These are phyloP conservation scores for Monopterus albus DNA, from an alignment of 2,113 vertebrate genomes.

Conservation along the genomic window DNA sequence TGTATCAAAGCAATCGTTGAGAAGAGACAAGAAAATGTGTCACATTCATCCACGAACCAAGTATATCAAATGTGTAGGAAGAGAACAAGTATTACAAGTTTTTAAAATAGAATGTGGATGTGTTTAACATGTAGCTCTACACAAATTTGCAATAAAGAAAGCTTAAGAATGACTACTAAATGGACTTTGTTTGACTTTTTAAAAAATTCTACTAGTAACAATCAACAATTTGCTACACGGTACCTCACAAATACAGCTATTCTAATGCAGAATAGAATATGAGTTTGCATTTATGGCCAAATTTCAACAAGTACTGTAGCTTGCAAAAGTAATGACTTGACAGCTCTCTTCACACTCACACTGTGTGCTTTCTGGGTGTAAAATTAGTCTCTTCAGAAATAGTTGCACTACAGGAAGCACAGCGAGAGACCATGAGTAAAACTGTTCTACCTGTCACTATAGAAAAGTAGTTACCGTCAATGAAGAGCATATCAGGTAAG, in stretches of 20 bases:
- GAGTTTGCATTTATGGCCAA: background rate
- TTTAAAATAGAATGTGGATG: too few species aligned
- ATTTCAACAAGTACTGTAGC: background rate
- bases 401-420: background rate
- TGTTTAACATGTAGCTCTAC: too few species aligned
- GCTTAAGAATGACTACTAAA: too few species aligned
- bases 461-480: background rate
- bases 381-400: background rate
- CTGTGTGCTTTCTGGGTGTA: background rate
- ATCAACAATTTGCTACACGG: too few species aligned
- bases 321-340: background rate
- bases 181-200: too few species aligned
- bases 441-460: background rate
- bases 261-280: background rate
- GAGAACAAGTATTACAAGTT: too few species aligned
- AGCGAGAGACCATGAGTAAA: background rate
- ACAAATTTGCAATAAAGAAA: too few species aligned
- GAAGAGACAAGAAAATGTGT: too few species aligned
- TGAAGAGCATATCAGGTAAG: conserved; percentile 8
- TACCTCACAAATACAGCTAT: background rate
- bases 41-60: too few species aligned
- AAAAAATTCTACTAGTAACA: too few species aligned
- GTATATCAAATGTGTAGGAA: too few species aligned
- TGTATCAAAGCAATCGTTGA: too few species aligned
- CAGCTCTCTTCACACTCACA: background rate